These are phyloP conservation scores for Neuroterus valhalla DNA, from an alignment of 1,140 invertebrate species.

Conservation along the genomic window DNA sequence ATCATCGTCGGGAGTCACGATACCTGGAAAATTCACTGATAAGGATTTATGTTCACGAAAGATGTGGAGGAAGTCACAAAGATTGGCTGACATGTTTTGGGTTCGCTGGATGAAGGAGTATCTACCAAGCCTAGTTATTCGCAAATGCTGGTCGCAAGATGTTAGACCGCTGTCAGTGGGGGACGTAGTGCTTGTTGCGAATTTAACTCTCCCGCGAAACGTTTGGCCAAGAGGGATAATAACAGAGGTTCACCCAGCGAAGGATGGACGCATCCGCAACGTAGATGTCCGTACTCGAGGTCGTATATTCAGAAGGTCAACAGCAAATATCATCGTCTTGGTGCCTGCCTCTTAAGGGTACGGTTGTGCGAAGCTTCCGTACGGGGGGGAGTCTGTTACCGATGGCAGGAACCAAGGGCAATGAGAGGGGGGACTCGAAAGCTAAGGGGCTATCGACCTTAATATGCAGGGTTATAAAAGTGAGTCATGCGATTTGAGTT, in stretches of 20 bases:
- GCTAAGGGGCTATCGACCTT: too few relatives aligned
- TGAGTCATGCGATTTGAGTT: too few relatives aligned
- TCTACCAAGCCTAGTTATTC: slow-evolving; percentile 43
- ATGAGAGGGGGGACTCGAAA: too few relatives aligned
- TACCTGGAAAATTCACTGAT: slow-evolving; percentile 47
- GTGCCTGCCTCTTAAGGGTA: too few relatives aligned
- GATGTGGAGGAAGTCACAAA: too few relatives aligned
- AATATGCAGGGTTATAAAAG: too few relatives aligned
- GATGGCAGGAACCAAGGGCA: too few relatives aligned
- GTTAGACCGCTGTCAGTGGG: background rate
- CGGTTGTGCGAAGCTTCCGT: too few relatives aligned
- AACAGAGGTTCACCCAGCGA: background rate
- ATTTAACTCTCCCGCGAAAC: too few relatives aligned
- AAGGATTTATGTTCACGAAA: slow-evolving; percentile 52
- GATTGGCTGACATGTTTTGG: slow-evolving; percentile 37
- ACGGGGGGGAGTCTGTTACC: too few relatives aligned
- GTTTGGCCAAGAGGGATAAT: too few relatives aligned
- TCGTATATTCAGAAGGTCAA: background rate
- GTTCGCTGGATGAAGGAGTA: slow-evolving; percentile 36
- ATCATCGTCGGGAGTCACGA: too few relatives aligned
- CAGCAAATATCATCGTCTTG: background rate
- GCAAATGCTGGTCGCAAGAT: slow-evolving; percentile 13
- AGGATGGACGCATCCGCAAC: background rate
- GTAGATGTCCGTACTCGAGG: slow-evolving; percentile 3
- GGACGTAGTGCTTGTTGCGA: slow-evolving; percentile 26